Evolutionary conservation across 2,797 vertebrate genomes (phyloP), one percentile per base, ranked within the genome.

Genomic region (Poeciliopsis paucimaculata): DNA sequence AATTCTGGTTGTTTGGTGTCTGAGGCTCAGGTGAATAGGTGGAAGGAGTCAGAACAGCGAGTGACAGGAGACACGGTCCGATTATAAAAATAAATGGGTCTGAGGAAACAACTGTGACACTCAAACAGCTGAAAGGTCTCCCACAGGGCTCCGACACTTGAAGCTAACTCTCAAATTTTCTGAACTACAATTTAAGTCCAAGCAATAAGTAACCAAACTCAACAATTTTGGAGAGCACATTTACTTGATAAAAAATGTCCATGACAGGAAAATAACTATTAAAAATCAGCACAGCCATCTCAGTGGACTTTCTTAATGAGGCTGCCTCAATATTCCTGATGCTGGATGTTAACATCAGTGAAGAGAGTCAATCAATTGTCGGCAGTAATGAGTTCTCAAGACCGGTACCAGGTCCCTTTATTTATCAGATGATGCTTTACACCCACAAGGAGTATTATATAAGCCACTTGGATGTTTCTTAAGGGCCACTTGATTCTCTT

Each of bases 341-440:
- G 16, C n/a, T 75, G 70, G 70, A 76, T 68, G 79, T 28, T 34
- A 64, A 74, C 72, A 68, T 80, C 83, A 28, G 47, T 18, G 23
- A 18, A 39, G 57, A 77, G 73, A 5, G 26, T 20, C 41, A 88
- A 84, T 83, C 73, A 77, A 72, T 84, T 77, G 62, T 64, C 28
- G 73, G 75, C 76, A 57, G 23, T 57, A 16, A 28, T 62, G 55
- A 68, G 39, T 43, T n/a, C 15, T 70, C 11, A 18, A 82, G 15
- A 18, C 72, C 16, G 20, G 62, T 77, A 73, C 36, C 77, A 81
- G 64, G 78, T 71, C 70, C 4, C 47, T 60, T 60, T 49, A 20
- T 81, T 82, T 70, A 18, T 74, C 16, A 62, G 45, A 72, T 39
- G 49, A 72, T 43, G 53, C 79, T 78, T 46, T 2, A 75, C 43